A percentile compares a stretch with the other conserved stretches of the same genome.
phyloP scores from a whole-genome alignment of 1,140 invertebrate species.

The Dinoponera quadriceps region DNA sequence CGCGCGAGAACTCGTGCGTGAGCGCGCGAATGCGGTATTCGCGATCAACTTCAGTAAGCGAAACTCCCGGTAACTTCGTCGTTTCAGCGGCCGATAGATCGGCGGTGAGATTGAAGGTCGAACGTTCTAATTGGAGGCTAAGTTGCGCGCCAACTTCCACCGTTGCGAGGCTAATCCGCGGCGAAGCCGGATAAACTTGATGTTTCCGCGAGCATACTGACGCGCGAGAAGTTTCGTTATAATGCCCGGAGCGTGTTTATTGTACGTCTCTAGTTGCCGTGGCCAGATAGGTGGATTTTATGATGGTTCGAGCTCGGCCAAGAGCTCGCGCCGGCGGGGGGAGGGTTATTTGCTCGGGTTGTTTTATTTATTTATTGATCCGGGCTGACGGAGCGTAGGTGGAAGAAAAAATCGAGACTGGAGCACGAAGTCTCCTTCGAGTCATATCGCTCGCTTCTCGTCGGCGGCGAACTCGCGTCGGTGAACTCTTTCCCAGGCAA shows the following conservation, averaged over 20 bases:
- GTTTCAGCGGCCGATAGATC: constrained; percentile 11
- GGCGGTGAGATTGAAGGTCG: neutral
- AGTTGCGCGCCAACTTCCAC: constrained; percentile 29
- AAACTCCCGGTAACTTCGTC: neutral
- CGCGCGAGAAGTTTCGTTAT: constrained; percentile 20
- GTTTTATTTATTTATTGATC: constrained; percentile 2
- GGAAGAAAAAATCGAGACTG: neutral
- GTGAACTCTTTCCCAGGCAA: neutral
- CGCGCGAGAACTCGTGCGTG: constrained; percentile 9
- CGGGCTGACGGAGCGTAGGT: too few relatives aligned
- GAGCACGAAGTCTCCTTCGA: neutral
- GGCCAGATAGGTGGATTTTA: neutral
- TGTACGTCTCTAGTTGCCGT: constrained; percentile 14
- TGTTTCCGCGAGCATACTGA: neutral
- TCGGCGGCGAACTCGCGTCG: neutral
- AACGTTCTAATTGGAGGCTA: constrained; percentile 32
- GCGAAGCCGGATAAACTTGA: constrained; percentile 31
- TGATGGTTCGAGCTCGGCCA: neutral
- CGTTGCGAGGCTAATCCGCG: constrained; percentile 18
- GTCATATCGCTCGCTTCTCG: neutral
- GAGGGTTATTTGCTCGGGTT: too few relatives aligned
- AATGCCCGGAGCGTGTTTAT: neutral
- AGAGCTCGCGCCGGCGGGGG: neutral
- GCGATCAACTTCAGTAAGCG: constrained; percentile 8
- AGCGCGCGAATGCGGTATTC: constrained; percentile 1